A percentile compares a stretch with the other conserved stretches of the same genome.
These are phyloP conservation scores for Leptinotarsa undecemlineata DNA, from an alignment of 1,140 invertebrate species.

Conservation along the genomic window DNA sequence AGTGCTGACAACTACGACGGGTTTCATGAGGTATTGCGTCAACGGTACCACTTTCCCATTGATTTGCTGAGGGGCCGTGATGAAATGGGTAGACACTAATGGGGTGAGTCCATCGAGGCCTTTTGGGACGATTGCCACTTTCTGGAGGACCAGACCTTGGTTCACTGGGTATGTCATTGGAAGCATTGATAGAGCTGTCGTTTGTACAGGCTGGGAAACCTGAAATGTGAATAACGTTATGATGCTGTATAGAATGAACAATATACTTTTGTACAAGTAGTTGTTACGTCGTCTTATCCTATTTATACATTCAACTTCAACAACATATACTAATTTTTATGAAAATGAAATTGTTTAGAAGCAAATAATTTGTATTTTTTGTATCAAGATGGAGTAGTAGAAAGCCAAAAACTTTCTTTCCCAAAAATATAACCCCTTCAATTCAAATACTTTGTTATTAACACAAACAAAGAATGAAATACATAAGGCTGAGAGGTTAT, in stretches of 20 bases:
- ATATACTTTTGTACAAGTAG: conserved; percentile 2
- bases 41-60: conserved; percentile 50
- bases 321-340: too few species aligned
- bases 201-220: conserved; percentile 45
- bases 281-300: neutral
- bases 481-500: too few species aligned
- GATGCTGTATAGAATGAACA: too few species aligned
- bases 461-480: too few species aligned
- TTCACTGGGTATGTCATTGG: conserved; percentile 49
- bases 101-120: conserved; percentile 47
- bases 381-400: too few species aligned
- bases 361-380: too few species aligned
- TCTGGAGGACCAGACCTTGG: conserved; percentile 50
- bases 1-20: conserved; percentile 52
- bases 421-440: too few species aligned
- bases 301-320: too few species aligned
- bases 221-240: conserved; percentile 27
- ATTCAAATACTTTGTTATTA: too few species aligned
- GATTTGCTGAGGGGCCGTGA: conserved; percentile 47
- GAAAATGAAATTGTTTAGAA: too few species aligned
- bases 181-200: conserved; percentile 48
- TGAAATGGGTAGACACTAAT: conserved; percentile 49
- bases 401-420: too few species aligned
- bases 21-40: conserved; percentile 53
- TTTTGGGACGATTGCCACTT: conserved; percentile 50